Base-by-base conservation (phyloP, 37 sponge, comb jelly and placozoan species). In the Theonella swinhoei region DNA sequence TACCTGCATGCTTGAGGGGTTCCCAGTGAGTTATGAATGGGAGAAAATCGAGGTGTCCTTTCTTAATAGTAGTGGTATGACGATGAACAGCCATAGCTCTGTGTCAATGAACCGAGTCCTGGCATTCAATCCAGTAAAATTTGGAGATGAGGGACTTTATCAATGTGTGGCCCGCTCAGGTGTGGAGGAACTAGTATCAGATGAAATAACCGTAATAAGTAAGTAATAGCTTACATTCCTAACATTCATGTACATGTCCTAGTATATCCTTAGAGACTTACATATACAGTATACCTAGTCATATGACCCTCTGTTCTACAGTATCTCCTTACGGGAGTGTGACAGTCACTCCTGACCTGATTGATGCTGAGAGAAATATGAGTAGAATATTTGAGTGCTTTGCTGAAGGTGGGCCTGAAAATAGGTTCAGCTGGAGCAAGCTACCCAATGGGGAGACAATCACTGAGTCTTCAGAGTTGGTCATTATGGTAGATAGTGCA, bases 371-470 rank as follows among this genome's bases (percentile, higher is more conserved):
- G 24, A 7, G 41, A 20, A 77, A 58, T 31, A 34, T 1, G 0
- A 36, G 1, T 75, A 72, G 35, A 14, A 74, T 23, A 17, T 71
- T 93, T 8, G 82, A 20, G 0, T 93, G 94, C 39, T 30, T 72
- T 2, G 77, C 83, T 62, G 30, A 24, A 24, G 94, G 94, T 60
- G 89, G 88, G 7, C 88, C 91, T 31, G 39, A 30, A 20, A 83
- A 72, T 29, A 29, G 34, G 1, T 76, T 64, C 47, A 68, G 75
- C 59, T 93, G 93, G 93, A 26, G 61, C 35, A 34, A 31, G 9
- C 30, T 68, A 39, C 88, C 88, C 35, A 68, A 37, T 42, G 69
- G 71, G 33, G 26, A 77, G 22, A 1, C 25, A 0, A 54, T 36
- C 7, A 72, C 80, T 62, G 80, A 19, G 23, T n/a, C 63, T 62